Percentiles rank a stretch among this genome's conserved stretches.
Evolutionary conservation across 1,140 invertebrate genomes (phyloP).

Genomic region (Drosophila pruinosa): DNA sequence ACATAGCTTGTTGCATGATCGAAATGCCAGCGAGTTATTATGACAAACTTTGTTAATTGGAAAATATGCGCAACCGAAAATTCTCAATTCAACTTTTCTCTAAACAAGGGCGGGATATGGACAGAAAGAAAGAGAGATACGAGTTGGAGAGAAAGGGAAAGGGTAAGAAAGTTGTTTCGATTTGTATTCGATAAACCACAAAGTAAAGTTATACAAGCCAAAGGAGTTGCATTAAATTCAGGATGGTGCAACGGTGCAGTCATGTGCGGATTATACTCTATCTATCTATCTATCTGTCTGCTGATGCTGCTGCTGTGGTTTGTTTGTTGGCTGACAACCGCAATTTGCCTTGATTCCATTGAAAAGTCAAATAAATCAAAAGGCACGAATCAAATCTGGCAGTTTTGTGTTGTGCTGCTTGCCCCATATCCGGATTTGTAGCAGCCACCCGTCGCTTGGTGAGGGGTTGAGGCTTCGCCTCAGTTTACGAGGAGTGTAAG

Average conservation of each 20-base stretch:
- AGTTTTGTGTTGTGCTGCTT: not conserved
- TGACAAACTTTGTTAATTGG: constrained; percentile 80
- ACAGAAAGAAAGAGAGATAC: no score
- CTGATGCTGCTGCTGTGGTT: constrained; percentile 8
- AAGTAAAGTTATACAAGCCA: not conserved
- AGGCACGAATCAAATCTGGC: constrained; percentile 10
- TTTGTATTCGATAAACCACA: not conserved
- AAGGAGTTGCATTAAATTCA: not conserved
- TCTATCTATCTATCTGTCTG: no score
- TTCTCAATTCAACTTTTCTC: constrained; percentile 21
- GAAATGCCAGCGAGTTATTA: constrained; percentile 73
- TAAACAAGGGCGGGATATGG: not conserved
- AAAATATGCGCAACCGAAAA: constrained; percentile 68
- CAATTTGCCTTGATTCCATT: constrained; percentile 9
- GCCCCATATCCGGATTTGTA: constrained; percentile 2
- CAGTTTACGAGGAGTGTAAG: constrained; percentile 16
- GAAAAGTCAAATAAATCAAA: constrained; percentile 26
- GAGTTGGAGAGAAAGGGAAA: not conserved
- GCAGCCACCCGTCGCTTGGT: not conserved
- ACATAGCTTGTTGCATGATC: constrained; percentile 70
- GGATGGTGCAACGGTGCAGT: not conserved
- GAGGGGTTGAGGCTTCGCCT: no score
- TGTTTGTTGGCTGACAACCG: not conserved
- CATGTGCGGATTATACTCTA: not conserved
- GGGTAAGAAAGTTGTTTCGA: not conserved